Evolutionary conservation across 2,888 invertebrate species (phyloP), one percentile per base, ranked within the genome.

Genomic region (Drosophila cyrtoloma): DNA sequence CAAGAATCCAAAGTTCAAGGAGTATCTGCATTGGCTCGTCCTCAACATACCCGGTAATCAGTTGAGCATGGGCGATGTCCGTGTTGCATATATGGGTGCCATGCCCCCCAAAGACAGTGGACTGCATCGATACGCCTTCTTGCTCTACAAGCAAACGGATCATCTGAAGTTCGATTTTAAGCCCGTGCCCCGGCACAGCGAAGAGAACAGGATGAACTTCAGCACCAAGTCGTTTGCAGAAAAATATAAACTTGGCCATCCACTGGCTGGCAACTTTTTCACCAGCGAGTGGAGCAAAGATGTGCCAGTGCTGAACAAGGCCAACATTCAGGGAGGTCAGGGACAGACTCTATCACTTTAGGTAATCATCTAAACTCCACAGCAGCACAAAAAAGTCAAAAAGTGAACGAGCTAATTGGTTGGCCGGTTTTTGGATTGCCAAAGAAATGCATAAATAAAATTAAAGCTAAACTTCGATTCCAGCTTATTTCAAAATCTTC

Each of bases 1-100:
- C 58, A 91, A 94, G 39, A 95, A 96, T 26, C 98, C 97, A 0
- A 96, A 94, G 76, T 96, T 95, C 92, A 95, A 97, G 64, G 98
- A 98, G 93, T 97, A 97, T 96, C 96, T 97, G 90, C 98, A 98
- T 93, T 98, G 98, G 98, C 93, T 98, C 26, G 96, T 98, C 0
- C 96, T 95, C 28, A 98, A 98, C 92, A 96, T 98, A 84, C 96
- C 96, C 26, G 97, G 96, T 19, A 93, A 91, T 76, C 94, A 96
- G 74, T 91, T 98, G 5, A 86, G 92, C 0, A 94, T 95, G 12
- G 98, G 98, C 14, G 97, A 97, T 77, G 95, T 94, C 0, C 94
- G 98, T 0, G 95, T 96, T 0, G 95, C 95, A 28, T 98, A 97
- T 93, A 93, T 96, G 50, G 98, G 98, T 30, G 95, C 97, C 32